Evolutionary conservation across 1,140 invertebrate genomes (phyloP).

Genomic region (Drosophila micromelanica): DNA sequence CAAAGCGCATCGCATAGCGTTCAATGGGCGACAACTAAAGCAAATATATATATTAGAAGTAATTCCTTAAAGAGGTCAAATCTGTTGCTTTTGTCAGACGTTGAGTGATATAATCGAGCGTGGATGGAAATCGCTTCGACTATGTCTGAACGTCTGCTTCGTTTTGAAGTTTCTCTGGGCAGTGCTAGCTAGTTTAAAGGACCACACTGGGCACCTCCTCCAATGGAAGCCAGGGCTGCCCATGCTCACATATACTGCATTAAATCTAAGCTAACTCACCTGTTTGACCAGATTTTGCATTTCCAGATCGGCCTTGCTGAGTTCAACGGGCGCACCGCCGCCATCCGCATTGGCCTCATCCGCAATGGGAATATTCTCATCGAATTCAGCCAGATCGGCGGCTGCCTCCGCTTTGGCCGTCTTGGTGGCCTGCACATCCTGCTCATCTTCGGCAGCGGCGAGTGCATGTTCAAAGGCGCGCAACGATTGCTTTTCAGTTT

Average conservation of each 20-base stretch:
- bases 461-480: constrained; percentile 92
- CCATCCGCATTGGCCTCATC: constrained; percentile 87
- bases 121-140: constrained; percentile 67
- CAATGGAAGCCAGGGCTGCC: constrained; percentile 48
- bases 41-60: constrained; percentile 47
- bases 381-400: constrained; percentile 97
- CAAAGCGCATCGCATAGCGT: constrained; percentile 95
- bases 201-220: constrained; percentile 20
- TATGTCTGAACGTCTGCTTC: constrained; percentile 78
- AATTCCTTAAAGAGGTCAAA: neutral
- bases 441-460: constrained; percentile 96
- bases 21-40: constrained; percentile 94
- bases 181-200: constrained; percentile 42
- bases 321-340: constrained; percentile 86
- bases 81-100: constrained; percentile 57
- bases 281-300: constrained; percentile 92
- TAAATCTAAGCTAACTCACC: constrained; percentile 85
- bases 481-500: constrained; percentile 86
- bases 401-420: constrained; percentile 96
- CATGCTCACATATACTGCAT: neutral
- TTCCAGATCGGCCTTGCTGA: constrained; percentile 93
- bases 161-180: constrained; percentile 59
- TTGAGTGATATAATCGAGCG: constrained; percentile 84
- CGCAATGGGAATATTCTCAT: constrained; percentile 95
- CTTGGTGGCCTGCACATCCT: constrained; percentile 95